These are phyloP conservation scores for Zaprionus obscuricornis DNA, from an alignment of 2,888 invertebrate genomes.

Conservation along the genomic window DNA sequence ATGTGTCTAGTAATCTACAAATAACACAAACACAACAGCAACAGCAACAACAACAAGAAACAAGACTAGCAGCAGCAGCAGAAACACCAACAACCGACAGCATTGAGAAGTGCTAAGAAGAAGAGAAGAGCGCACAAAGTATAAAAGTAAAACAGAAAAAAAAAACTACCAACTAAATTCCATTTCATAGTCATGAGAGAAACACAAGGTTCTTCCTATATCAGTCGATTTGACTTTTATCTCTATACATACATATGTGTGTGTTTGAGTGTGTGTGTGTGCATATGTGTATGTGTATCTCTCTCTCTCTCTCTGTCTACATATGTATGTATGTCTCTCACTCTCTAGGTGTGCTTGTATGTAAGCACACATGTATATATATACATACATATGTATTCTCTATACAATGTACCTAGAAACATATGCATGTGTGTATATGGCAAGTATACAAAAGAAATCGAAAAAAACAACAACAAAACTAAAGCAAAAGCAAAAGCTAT, in stretches of 20 bases:
- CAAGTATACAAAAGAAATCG: constrained; percentile 8
- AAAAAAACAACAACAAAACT: constrained; percentile 37
- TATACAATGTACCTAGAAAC: neutral
- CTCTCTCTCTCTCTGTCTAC: no score
- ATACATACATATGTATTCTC: constrained; percentile 13
- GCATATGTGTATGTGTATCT: constrained; percentile 3
- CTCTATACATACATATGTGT: constrained; percentile 1
- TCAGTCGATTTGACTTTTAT: constrained; percentile 59
- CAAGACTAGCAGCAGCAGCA: neutral
- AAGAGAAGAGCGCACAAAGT: constrained; percentile 39
- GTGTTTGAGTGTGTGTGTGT: neutral
- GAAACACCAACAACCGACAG: constrained; percentile 17
- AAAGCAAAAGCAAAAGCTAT: constrained; percentile 28
- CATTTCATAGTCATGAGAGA: constrained; percentile 79
- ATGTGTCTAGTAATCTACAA: constrained; percentile 41
- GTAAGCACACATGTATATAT: constrained; percentile 11
- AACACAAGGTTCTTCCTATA: constrained; percentile 83
- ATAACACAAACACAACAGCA: constrained; percentile 7
- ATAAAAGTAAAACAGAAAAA: constrained; percentile 26
- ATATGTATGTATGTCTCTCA: constrained; percentile 1
- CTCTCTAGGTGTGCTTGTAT: no score
- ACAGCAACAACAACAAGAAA: constrained; percentile 23
- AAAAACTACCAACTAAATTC: constrained; percentile 72
- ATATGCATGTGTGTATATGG: neutral
- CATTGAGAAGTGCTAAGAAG: constrained; percentile 44